phyloP scores from a whole-genome alignment of 2,797 vertebrate genomes.

The Peromyscus melanophrys region DNA sequence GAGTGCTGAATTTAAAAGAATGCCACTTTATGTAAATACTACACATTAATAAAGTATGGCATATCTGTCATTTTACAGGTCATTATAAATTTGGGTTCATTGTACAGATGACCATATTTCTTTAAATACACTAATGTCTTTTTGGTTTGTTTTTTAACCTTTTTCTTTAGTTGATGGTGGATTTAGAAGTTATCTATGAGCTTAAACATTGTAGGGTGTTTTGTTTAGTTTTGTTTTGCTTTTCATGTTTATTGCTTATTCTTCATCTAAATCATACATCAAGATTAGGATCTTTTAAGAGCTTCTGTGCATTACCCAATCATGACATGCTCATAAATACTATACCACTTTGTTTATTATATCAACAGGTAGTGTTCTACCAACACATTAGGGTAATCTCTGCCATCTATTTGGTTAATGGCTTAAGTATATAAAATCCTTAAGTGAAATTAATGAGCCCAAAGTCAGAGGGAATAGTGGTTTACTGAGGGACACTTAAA shows the following conservation, averaged over 20 bases:
- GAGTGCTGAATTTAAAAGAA: neutral
- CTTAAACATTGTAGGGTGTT: neutral
- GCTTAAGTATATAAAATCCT: neutral
- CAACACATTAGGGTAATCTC: neutral
- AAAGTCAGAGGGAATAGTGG: slow-evolving; percentile 2
- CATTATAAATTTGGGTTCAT: neutral
- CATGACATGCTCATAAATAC: neutral
- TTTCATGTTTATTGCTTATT: neutral
- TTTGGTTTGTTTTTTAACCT: neutral
- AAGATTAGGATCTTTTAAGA: slow-evolving; percentile 4
- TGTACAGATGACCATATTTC: neutral
- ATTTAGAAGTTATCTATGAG: neutral
- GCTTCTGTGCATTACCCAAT: slow-evolving; percentile 51
- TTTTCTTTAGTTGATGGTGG: neutral
- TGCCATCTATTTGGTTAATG: neutral
- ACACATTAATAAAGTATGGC: neutral
- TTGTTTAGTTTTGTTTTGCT: neutral
- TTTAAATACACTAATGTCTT: neutral
- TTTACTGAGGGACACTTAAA: neutral
- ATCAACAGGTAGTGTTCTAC: neutral
- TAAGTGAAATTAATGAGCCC: neutral
- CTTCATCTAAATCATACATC: neutral
- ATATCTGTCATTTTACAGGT: neutral
- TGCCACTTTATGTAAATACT: neutral
- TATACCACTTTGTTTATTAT: neutral